Percentiles rank a stretch among this genome's conserved stretches.
phyloP scores from a whole-genome alignment of 1,140 invertebrate genomes.

The Drosophila varians region DNA sequence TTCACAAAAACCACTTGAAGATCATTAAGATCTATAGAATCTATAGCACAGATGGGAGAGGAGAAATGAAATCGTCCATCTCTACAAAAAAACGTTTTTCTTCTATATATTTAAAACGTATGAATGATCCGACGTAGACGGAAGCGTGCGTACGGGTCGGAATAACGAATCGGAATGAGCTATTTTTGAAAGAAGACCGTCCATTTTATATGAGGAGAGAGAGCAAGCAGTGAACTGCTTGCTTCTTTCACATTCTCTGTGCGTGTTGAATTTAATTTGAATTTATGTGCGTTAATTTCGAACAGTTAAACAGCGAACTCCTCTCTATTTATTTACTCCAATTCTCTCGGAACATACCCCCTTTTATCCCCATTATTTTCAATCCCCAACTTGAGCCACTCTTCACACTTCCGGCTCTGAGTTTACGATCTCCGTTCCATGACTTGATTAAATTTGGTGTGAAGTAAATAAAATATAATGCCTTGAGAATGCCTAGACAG shows the following conservation, averaged over 20 bases:
- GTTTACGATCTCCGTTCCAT: conserved; percentile 15
- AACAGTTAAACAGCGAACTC: conserved; percentile 23
- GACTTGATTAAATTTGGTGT: conserved; percentile 29
- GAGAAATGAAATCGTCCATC: background rate
- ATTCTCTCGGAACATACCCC: background rate
- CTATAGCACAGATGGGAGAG: conserved; percentile 3
- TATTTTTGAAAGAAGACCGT: conserved; percentile 6
- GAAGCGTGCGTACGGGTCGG: conserved; percentile 50
- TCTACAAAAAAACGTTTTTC: background rate
- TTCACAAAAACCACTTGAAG: conserved; percentile 43
- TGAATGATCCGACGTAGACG: conserved; percentile 12
- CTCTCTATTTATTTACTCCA: background rate
- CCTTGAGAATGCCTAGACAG: conserved; percentile 8
- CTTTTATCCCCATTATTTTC: conserved; percentile 13
- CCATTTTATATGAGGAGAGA: conserved; percentile 35
- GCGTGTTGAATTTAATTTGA: conserved; percentile 64
- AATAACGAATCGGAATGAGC: conserved; percentile 66
- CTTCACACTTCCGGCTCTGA: conserved; percentile 41
- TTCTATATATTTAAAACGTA: conserved; percentile 20
- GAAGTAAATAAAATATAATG: conserved; percentile 27
- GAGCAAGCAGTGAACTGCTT: conserved; percentile 16
- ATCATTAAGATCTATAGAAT: conserved; percentile 17
- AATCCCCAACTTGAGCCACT: conserved; percentile 11
- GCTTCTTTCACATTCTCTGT: conserved; percentile 2
- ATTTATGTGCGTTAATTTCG: conserved; percentile 75